Percentiles rank a stretch among this genome's conserved stretches.
Evolutionary conservation across 1,140 invertebrate genomes (phyloP).

Genomic region (Tetragnatha versicolor): DNA sequence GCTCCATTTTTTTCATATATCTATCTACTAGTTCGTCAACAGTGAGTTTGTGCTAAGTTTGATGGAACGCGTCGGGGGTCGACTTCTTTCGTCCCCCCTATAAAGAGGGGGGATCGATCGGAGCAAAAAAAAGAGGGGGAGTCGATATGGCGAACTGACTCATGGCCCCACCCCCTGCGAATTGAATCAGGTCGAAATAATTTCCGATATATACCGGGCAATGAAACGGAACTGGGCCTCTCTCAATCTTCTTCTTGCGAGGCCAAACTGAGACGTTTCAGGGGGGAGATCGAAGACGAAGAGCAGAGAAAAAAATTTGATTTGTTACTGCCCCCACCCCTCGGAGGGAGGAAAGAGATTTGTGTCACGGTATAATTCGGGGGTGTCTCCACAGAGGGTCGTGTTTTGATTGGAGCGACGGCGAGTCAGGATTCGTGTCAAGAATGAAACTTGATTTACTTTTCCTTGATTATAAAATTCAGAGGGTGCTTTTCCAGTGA

Average conservation of each 20-base stretch:
- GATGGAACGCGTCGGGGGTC: background rate
- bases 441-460: no score
- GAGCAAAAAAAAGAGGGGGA: background rate
- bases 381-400: no score
- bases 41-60: no score
- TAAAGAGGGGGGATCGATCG: constrained; percentile 10
- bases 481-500: no score
- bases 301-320: constrained; percentile 13
- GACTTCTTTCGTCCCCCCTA: background rate
- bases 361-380: no score
- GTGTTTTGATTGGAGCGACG: no score
- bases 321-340: no score
- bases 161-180: constrained; percentile 9
- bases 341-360: no score
- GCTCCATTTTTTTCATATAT: no score
- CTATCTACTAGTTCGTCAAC: no score
- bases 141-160: constrained; percentile 5
- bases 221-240: constrained; percentile 22
- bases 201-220: constrained; percentile 36
- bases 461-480: no score
- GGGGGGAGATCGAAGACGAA: background rate
- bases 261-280: background rate
- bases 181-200: constrained; percentile 47
- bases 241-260: constrained; percentile 9
- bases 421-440: no score